Evolutionary conservation across 2,888 invertebrate genomes (phyloP).

Genomic region (Brenthis daphne): DNA sequence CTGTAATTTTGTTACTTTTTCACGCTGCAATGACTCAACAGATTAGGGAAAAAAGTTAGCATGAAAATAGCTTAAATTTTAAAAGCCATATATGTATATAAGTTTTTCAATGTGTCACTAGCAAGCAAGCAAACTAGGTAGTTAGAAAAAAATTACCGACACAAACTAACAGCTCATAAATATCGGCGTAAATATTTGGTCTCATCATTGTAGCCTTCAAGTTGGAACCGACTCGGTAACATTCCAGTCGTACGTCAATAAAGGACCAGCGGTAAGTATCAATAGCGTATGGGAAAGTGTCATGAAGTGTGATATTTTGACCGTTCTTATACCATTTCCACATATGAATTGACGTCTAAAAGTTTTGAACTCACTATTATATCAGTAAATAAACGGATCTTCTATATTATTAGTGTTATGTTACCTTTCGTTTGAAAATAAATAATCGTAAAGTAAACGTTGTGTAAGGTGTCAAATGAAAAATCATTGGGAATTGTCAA

Average conservation of each 20-base stretch:
- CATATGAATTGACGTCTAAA: conserved; percentile 5
- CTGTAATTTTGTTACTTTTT: no score
- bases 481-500: not conserved
- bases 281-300: conserved; percentile 37
- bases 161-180: conserved; percentile 35
- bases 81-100: no score
- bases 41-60: no score
- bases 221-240: conserved; percentile 35
- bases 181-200: conserved; percentile 37
- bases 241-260: conserved; percentile 41
- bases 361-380: not conserved
- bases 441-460: no score
- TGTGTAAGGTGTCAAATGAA: no score
- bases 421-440: no score
- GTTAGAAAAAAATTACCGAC: conserved; percentile 27
- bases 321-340: conserved; percentile 25
- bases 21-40: no score
- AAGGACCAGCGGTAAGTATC: conserved; percentile 33
- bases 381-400: not conserved
- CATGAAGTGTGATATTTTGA: conserved; percentile 46
- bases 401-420: no score
- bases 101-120: no score
- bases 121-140: not conserved
- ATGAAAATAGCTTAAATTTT: no score
- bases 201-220: conserved; percentile 36